Base-by-base conservation (phyloP, 2,888 invertebrate genomes). In the Barypeithes pellucidus region DNA sequence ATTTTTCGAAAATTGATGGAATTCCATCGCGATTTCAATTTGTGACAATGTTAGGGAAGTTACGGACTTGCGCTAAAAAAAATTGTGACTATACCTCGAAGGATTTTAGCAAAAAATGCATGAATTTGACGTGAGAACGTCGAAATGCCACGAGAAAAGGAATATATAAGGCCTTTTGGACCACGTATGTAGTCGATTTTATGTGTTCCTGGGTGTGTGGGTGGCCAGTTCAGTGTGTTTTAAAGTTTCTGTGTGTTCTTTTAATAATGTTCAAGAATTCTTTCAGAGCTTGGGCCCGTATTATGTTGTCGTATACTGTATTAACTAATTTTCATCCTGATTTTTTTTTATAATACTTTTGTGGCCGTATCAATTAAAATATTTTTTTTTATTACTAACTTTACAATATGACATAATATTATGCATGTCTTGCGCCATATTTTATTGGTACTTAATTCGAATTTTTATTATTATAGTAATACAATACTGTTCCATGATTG, bases 151-250 rank as follows among this genome's bases (percentile, higher is more conserved):
- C 66, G 72, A 65, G 72, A 72, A 72, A 72, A 72, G 66, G 72
- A 72, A 72, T 72, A 72, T 50, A 39, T 66, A 18, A 72, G 66
- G 61, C 66, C 72, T 72, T 67, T 66, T 66, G 72, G 72, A 72
- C 72, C 72, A 72, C 72, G 72, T 72, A 72, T 66, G 72, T 72
- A 72, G 66, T 57, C 41, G 61, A 50, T 72, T 65, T 72, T 67
- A 65, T 71, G 47, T 67, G 47, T 47, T 33, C 8, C 16, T 63
- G 63, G 45, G 63, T 71, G 72, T 61, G 72, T 72, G 72, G 67
- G 72, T 72, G 72, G 72, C 67, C 72, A 72, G 67, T 72, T 72
- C 50, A 62, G 69, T 68, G 47, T 61, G 68, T 68, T 68, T 68
- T 68, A 60, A 68, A 68, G 47, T 68, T 68, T 60, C 50, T 72